These are phyloP conservation scores for Blastomussa wellsi DNA, from an alignment of 92 coral and sea anemone genomes.

Conservation along the genomic window DNA sequence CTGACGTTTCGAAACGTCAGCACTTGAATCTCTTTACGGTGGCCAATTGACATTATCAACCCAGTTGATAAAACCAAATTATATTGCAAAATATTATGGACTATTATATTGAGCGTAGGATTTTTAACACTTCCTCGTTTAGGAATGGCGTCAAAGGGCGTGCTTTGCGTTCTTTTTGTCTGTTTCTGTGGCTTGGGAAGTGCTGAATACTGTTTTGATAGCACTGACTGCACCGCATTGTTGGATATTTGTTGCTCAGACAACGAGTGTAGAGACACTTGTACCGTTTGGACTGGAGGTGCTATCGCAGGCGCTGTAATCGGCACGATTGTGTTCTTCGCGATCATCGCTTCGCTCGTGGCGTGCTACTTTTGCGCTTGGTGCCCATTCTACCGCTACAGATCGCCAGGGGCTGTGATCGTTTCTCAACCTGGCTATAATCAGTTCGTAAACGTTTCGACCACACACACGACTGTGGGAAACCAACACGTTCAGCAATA, in stretches of 20 bases:
- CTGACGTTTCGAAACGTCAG: no score
- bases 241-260: conserved; percentile 9
- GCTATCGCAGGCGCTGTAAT: not conserved
- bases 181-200: conserved; percentile 3
- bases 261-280: not conserved
- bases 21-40: no score
- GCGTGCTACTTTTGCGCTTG: conserved; percentile 21
- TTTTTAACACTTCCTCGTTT: not conserved
- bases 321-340: not conserved
- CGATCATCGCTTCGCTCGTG: conserved; percentile 3
- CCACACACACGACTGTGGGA: no score
- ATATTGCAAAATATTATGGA: no score
- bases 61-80: no score
- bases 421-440: not conserved
- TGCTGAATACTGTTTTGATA: not conserved
- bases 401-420: not conserved
- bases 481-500: no score
- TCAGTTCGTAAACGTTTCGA: no score
- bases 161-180: not conserved
- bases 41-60: no score
- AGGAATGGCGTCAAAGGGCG: not conserved
- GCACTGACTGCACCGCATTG: not conserved
- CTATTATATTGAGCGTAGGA: no score
- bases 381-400: conserved; percentile 8
- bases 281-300: not conserved